phyloP scores from a whole-genome alignment of 2,113 vertebrate genomes.

The Plestiodon gilberti region DNA sequence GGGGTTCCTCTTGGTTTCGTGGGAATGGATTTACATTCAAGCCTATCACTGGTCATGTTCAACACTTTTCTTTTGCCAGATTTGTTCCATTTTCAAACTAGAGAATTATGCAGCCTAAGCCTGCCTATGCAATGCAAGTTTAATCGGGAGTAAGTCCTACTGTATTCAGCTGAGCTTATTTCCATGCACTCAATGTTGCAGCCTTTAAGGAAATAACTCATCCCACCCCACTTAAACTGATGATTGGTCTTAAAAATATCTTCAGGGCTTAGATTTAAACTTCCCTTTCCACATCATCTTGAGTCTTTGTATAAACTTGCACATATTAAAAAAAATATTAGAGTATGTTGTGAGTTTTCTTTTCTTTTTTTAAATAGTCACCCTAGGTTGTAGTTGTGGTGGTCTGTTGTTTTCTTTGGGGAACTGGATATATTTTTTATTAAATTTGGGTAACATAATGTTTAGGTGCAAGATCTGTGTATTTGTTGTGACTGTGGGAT shows the following conservation, averaged over 20 bases:
- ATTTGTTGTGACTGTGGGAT: no score
- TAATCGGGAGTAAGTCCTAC: background rate
- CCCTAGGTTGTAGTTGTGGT: background rate
- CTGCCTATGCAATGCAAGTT: background rate
- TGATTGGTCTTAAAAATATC: background rate
- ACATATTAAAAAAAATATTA: background rate
- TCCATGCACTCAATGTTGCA: background rate
- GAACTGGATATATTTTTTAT: background rate
- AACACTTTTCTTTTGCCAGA: background rate
- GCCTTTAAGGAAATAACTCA: background rate
- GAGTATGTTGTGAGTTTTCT: background rate
- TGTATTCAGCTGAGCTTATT: no score
- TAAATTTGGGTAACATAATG: background rate
- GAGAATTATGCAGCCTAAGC: background rate
- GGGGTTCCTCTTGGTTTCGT: background rate
- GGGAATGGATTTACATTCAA: background rate
- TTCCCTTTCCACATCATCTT: background rate
- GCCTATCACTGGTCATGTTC: background rate
- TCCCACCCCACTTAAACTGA: background rate
- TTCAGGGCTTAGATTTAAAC: background rate
- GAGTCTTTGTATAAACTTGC: background rate
- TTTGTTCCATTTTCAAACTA: background rate
- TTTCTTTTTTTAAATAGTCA: background rate
- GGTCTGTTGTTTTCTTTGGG: background rate
- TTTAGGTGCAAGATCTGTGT: background rate